Conservation (phyloP, 2,797 vertebrate genomes). For the Triplophysa yarkandensis region DNA sequence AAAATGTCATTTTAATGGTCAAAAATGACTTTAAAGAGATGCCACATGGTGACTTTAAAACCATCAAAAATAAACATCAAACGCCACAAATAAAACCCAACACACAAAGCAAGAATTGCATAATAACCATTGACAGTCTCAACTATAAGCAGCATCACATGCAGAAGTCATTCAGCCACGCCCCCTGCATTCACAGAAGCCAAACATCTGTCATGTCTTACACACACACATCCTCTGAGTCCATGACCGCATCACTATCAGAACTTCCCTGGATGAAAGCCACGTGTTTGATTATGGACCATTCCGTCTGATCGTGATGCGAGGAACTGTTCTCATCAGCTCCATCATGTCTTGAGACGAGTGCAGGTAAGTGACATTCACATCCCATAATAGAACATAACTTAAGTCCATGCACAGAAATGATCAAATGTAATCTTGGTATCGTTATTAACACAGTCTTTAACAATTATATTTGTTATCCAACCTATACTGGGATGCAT, state of each 20-base stretch:
- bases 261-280: conserved; percentile 30
- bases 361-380: background rate
- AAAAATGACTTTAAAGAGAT: too few relatives aligned
- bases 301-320: conserved; percentile 18
- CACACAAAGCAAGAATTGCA: conserved; percentile 13
- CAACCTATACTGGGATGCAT: too few relatives aligned
- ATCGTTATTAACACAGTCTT: too few relatives aligned
- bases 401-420: too few relatives aligned
- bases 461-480: too few relatives aligned
- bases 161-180: conserved; percentile 13
- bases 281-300: conserved; percentile 12
- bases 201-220: conserved; percentile 31
- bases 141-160: too few relatives aligned
- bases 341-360: background rate
- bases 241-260: background rate
- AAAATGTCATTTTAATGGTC: too few relatives aligned
- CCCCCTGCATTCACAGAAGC: conserved; percentile 37
- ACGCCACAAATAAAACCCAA: too few relatives aligned
- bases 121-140: conserved; percentile 6
- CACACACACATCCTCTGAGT: background rate
- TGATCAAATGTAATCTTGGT: too few relatives aligned
- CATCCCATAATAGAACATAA: background rate
- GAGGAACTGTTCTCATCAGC: conserved; percentile 10
- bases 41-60: too few relatives aligned
- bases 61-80: too few relatives aligned